Conservation (phyloP, 2,797 vertebrate species). For the Rhynchonycteris naso region DNA sequence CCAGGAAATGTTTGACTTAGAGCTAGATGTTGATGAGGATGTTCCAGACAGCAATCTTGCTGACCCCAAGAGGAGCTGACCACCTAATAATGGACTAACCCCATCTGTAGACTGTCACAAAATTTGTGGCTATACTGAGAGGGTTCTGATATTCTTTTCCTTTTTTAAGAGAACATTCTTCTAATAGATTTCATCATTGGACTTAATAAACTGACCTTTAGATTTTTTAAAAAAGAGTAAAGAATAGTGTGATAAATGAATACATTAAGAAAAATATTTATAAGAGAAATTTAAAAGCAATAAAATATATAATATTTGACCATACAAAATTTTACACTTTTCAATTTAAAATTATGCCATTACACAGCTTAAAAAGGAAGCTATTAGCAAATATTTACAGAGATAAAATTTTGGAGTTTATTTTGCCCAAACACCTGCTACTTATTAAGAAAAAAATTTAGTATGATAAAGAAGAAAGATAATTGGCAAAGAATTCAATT, state of each 20-base stretch:
- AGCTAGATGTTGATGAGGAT: neutral
- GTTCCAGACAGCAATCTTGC: neutral
- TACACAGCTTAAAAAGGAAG: neutral
- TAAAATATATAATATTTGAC: neutral
- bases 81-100: neutral
- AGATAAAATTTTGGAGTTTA: neutral
- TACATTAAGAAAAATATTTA: neutral
- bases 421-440: neutral
- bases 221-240: neutral
- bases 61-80: neutral
- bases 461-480: neutral
- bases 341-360: neutral
- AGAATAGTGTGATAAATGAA: neutral
- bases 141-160: neutral
- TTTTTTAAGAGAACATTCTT: neutral
- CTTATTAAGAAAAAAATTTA: neutral
- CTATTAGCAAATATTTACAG: neutral
- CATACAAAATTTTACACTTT: neutral
- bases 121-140: too few relatives aligned
- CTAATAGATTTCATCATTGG: neutral
- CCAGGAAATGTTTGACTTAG: neutral
- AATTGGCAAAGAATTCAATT: neutral
- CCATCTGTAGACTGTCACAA: neutral
- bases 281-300: neutral
- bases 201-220: neutral